Percentiles rank a stretch among this genome's conserved stretches.
phyloP scores from a whole-genome alignment of 1,140 invertebrate genomes.

The Heliconius nattereri region DNA sequence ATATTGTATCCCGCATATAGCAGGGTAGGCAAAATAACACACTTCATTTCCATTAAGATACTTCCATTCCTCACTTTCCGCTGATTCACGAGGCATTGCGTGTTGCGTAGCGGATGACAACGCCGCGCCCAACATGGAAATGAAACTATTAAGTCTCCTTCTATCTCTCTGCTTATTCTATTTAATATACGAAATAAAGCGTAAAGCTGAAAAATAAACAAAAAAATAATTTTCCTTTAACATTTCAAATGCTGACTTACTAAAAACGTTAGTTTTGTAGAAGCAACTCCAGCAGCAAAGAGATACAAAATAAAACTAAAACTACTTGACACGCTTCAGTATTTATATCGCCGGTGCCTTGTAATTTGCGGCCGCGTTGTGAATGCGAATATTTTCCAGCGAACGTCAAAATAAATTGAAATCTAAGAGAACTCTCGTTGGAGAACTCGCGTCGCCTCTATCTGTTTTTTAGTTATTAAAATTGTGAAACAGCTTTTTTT shows the following conservation, averaged over 20 bases:
- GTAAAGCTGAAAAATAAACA: neutral
- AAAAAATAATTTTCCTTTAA: neutral
- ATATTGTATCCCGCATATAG: neutral
- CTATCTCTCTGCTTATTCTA: neutral
- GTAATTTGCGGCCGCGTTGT: slow-evolving; percentile 1
- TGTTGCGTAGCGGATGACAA: neutral
- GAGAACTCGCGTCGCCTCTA: neutral
- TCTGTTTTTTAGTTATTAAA: slow-evolving; percentile 2
- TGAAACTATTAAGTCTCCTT: neutral
- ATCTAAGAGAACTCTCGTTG: slow-evolving; percentile 7
- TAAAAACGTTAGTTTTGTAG: neutral
- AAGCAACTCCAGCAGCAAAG: neutral
- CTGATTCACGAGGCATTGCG: neutral
- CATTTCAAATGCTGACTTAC: neutral
- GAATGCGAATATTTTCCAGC: neutral
- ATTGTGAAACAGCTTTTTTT: neutral
- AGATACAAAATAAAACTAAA: slow-evolving; percentile 5
- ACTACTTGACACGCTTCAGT: neutral
- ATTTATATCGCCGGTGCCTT: neutral
- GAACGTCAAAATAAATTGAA: slow-evolving; percentile 10
- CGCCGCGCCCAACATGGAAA: neutral
- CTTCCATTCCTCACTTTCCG: neutral
- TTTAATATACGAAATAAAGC: neutral
- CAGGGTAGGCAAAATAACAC: neutral
- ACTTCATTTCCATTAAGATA: neutral